phyloP scores from a whole-genome alignment of 2,797 vertebrate species.

The Mormyrus hasselquistii region DNA sequence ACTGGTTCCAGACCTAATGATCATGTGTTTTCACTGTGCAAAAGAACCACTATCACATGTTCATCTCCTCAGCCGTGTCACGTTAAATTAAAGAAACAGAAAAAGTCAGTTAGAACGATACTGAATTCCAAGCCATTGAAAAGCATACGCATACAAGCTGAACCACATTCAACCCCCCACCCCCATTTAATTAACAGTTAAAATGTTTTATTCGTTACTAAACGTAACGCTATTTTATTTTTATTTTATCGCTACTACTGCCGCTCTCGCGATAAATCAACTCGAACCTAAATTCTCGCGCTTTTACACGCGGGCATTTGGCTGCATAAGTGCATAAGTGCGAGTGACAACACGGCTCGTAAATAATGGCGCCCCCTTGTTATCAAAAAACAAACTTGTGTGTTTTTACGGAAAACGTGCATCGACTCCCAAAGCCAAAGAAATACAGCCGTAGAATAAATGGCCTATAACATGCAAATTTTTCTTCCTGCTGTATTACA shows the following conservation, averaged over 20 bases:
- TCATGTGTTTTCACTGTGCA: not conserved
- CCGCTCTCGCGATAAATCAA: constrained; percentile 8
- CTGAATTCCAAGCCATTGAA: not conserved
- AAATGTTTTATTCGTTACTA: constrained; percentile 13
- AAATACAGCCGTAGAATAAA: constrained; percentile 58
- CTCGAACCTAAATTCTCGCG: not conserved
- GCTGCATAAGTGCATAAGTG: constrained; percentile 32
- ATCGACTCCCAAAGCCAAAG: constrained; percentile 41
- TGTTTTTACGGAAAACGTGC: constrained; percentile 57
- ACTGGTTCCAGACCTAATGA: not conserved
- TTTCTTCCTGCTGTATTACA: not conserved
- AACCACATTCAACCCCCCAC: not conserved
- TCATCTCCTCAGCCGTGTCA: not conserved
- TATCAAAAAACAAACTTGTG: constrained; percentile 62
- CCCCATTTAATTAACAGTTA: not conserved
- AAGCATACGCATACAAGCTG: not conserved
- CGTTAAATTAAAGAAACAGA: not conserved
- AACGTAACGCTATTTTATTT: not conserved
- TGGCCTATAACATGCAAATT: not conserved
- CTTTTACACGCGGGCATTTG: constrained; percentile 5
- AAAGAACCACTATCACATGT: not conserved
- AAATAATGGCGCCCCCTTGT: constrained; percentile 57
- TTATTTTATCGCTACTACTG: constrained; percentile 3
- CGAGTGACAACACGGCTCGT: not conserved
- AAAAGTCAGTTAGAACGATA: not conserved